Conservation (phyloP, 2,113 vertebrate species). For the Limanda limanda region DNA sequence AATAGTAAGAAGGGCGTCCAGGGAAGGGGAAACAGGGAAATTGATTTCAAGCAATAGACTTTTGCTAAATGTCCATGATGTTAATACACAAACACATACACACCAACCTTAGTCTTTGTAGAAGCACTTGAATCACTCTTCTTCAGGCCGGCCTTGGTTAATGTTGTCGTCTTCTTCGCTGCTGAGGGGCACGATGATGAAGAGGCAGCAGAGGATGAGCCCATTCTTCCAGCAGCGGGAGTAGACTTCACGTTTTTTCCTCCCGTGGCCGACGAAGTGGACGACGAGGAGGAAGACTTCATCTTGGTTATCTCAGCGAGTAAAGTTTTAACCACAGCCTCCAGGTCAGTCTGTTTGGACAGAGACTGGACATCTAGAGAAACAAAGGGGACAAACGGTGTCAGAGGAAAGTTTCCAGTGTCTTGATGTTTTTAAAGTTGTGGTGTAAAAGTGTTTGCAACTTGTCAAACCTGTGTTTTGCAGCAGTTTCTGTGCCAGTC, state of each 20-base stretch:
- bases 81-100: background rate
- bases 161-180: background rate
- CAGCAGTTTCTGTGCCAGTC: slow-evolving; percentile 56
- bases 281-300: slow-evolving; percentile 26
- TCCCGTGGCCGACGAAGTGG: slow-evolving; percentile 30
- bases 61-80: background rate
- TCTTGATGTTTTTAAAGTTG: background rate
- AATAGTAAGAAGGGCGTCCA: too few relatives aligned
- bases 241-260: background rate
- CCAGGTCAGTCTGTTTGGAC: slow-evolving; percentile 51
- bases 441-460: background rate
- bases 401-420: background rate
- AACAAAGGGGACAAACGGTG: background rate
- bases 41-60: background rate
- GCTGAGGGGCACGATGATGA: slow-evolving; percentile 1
- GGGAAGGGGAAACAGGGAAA: too few relatives aligned
- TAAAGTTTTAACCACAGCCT: slow-evolving; percentile 67
- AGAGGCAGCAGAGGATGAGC: background rate
- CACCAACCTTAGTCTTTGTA: slow-evolving; percentile 27
- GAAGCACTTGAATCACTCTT: slow-evolving; percentile 14
- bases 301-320: slow-evolving; percentile 72
- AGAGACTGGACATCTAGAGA: slow-evolving; percentile 57
- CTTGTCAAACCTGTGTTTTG: slow-evolving; percentile 62
- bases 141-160: background rate
- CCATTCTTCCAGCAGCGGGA: background rate